Evolutionary conservation across 2,113 vertebrate genomes (phyloP).

Genomic region (Upupa epops): DNA sequence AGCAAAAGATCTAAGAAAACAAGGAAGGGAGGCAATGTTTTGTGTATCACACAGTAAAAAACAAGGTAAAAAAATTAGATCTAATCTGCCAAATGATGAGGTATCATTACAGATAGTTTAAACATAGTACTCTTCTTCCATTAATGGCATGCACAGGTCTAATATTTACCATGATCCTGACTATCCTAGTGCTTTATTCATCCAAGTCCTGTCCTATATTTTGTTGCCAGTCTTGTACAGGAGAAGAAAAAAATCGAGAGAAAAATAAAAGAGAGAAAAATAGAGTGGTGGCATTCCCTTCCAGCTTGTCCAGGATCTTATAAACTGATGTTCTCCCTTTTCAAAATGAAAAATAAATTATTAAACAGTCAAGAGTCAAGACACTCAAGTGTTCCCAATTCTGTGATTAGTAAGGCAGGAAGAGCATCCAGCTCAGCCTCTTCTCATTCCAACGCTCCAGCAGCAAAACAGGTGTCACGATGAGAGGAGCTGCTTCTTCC

Average conservation of each 20-base stretch:
- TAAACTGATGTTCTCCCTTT: background rate
- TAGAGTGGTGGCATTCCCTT: background rate
- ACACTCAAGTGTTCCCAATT: background rate
- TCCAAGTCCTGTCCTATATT: background rate
- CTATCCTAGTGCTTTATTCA: background rate
- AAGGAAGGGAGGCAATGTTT: background rate
- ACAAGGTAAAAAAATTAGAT: background rate
- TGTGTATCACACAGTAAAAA: background rate
- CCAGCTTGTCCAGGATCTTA: background rate
- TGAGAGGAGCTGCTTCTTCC: background rate
- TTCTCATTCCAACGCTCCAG: background rate
- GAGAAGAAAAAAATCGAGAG: background rate
- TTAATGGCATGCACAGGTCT: background rate
- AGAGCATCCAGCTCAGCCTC: background rate
- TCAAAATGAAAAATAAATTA: background rate
- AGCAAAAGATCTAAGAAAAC: background rate
- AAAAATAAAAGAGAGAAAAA: background rate
- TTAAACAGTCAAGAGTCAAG: background rate
- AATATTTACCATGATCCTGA: background rate
- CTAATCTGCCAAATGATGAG: background rate
- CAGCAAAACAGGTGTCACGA: accelerated
- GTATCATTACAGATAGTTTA: background rate
- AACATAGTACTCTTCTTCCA: background rate
- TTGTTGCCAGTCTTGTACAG: background rate
- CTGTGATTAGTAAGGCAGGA: background rate